Conservation (phyloP, 2,888 invertebrate genomes). For the Herminia tarsipennalis region DNA sequence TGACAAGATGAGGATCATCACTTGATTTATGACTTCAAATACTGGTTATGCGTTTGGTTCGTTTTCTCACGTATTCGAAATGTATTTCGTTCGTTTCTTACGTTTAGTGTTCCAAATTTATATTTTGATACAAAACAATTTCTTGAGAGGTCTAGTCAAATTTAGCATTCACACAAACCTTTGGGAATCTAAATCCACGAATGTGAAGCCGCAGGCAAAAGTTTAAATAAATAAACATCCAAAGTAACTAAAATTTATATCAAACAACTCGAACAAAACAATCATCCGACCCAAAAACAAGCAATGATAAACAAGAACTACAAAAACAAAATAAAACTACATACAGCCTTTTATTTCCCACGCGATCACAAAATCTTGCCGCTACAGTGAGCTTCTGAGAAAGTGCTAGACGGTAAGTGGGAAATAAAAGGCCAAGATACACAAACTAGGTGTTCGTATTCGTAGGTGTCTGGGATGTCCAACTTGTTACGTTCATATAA, state of each 20-base stretch:
- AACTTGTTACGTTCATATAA: conserved; percentile 13
- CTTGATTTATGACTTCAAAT: conserved; percentile 47
- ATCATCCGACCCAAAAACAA: no score
- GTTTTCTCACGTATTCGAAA: conserved; percentile 12
- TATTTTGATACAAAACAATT: no score
- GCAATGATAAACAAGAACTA: not conserved
- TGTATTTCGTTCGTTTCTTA: no score
- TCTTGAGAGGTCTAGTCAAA: no score
- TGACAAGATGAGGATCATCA: conserved; percentile 48
- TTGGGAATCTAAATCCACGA: no score
- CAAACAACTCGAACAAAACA: no score
- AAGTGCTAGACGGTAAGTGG: not conserved
- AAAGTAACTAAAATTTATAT: no score
- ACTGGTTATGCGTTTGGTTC: conserved; percentile 14
- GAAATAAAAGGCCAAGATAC: conserved; percentile 4
- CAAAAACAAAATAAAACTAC: not conserved
- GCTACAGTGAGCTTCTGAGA: not conserved
- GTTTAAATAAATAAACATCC: no score
- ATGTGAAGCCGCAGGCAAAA: no score
- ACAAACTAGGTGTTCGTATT: not conserved
- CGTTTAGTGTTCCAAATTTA: no score
- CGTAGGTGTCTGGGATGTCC: conserved; percentile 1
- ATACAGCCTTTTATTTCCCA: not conserved
- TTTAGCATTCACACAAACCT: no score
- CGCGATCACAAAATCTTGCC: not conserved